Conservation (phyloP, 2,888 invertebrate species). For the Chymomyza caudatula region DNA sequence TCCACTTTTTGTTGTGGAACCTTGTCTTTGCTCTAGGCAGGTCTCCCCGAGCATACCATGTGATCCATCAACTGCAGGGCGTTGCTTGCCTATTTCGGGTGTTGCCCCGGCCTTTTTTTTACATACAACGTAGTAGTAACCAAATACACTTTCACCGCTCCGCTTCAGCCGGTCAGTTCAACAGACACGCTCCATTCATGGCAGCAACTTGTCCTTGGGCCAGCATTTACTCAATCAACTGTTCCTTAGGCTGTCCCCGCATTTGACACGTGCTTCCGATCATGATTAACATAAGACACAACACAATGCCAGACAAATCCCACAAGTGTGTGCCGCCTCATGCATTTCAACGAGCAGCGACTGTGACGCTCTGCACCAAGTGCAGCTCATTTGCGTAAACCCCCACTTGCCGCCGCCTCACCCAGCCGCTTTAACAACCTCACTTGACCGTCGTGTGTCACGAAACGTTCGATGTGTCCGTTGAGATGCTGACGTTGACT, state of each 20-base stretch:
- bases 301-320: conserved; percentile 49
- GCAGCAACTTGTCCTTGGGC: not conserved
- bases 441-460: conserved; percentile 23
- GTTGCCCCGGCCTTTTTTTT: not conserved
- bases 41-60: not conserved
- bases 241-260: conserved; percentile 50
- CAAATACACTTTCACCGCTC: conserved; percentile 5
- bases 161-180: not conserved
- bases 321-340: conserved; percentile 65
- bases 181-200: not conserved
- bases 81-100: not conserved
- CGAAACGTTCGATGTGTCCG: conserved; percentile 14
- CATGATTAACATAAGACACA: conserved; percentile 50
- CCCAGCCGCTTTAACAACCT: not conserved
- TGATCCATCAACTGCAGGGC: conserved; percentile 4
- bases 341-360: conserved; percentile 49
- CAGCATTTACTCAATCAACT: conserved; percentile 19
- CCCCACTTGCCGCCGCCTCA: not conserved
- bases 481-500: conserved; percentile 4
- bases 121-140: no score
- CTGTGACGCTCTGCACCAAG: conserved; percentile 13
- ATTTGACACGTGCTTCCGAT: conserved; percentile 78
- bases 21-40: not conserved
- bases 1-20: conserved; percentile 46
- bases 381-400: conserved; percentile 31